Evolutionary conservation across 2,888 invertebrate genomes (phyloP).

Genomic region (Chymomyza caudatula): DNA sequence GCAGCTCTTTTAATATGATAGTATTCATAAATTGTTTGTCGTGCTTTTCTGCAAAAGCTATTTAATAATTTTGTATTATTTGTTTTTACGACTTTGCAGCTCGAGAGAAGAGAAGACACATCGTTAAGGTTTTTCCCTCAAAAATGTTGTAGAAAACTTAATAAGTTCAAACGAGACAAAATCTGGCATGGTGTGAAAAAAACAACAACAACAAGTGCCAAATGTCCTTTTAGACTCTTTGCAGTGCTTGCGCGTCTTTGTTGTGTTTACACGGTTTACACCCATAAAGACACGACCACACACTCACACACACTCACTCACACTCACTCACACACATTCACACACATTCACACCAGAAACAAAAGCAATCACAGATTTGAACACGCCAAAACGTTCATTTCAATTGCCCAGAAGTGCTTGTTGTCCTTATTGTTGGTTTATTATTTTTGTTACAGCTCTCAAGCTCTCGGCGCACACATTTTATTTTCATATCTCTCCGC

Average conservation of each 20-base stretch:
- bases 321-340: conserved; percentile 6
- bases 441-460: too few species aligned
- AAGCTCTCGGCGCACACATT: too few species aligned
- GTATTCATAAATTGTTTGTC: too few species aligned
- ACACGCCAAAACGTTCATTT: conserved; percentile 62
- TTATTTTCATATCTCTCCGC: not conserved
- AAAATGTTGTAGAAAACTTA: too few species aligned
- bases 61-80: not conserved
- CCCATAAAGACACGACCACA: not conserved
- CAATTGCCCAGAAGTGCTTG: conserved; percentile 50
- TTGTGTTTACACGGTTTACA: not conserved
- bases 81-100: not conserved
- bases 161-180: too few species aligned
- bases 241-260: too few species aligned
- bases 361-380: conserved; percentile 40
- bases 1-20: not conserved
- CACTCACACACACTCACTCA: not conserved
- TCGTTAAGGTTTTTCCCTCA: not conserved
- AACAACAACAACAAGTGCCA: too few species aligned
- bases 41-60: not conserved
- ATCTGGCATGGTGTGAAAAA: too few species aligned
- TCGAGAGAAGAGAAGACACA: not conserved
- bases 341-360: conserved; percentile 12
- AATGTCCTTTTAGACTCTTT: too few species aligned
- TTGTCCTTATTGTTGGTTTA: too few species aligned